Base-by-base conservation (phyloP, 2,113 vertebrate genomes). In the Passerina amoena region DNA sequence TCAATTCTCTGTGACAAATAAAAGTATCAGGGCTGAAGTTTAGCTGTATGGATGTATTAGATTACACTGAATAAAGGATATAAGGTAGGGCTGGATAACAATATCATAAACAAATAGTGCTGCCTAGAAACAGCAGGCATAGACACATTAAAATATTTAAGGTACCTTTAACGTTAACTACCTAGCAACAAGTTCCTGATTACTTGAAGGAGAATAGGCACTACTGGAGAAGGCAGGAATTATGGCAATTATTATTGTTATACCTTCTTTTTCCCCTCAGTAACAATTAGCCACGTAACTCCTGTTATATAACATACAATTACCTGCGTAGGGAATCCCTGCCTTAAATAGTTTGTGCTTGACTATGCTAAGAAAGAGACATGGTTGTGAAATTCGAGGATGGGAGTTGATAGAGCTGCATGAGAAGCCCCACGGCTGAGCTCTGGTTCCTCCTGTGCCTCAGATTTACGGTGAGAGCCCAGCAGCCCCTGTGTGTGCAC, bases 61-160 rank as follows among this genome's bases (percentile, higher is more conserved):
- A 89, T 92, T 90, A 83, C 65, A 88, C 51, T 65, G 57, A 92
- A 95, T 72, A 95, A 92, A 94, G 69, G 64, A 75, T 96, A 71
- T 88, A 88, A 94, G 73, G 76, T 73, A 60, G 75, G 48, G 45
- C 89, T 97, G 87, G 54, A 81, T 94, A 95, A 92, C 78, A 80
- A 68, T 69, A 76, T 72, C 82, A 95, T 88, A 97, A 96, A 96
- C 93, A 97, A 96, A 96, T 96, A 96, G 2, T 95, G 93, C 86
- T 96, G 90, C 94, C 91, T 97, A 82, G 95, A 94, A 83, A 97
- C 94, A 78, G 68, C 71, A 95, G 90, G 77, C 80, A 88, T 35
- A 93, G 88, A 60, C 82, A 73, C 92, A 94, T 95, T 91, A 86
- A 94, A 97, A 96, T 95, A 92, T 94, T 96, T 95, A 93, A 96